A percentile compares a stretch with the other conserved stretches of the same genome.
phyloP scores from a whole-genome alignment of 2,888 invertebrate genomes.

The Megaustenia siamemsis region DNA sequence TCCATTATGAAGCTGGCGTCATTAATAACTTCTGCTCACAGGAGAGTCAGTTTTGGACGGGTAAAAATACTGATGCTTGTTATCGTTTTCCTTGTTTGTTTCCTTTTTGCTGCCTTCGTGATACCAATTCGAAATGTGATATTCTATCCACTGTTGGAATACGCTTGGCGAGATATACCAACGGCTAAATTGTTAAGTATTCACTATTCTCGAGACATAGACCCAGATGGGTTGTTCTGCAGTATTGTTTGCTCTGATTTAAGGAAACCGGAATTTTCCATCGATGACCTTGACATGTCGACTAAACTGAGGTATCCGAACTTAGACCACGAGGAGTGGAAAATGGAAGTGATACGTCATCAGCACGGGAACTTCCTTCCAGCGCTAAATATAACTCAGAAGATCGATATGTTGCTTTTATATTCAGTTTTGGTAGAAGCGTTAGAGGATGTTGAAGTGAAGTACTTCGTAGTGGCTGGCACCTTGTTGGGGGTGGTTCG shows the following conservation, averaged over 20 bases:
- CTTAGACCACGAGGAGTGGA: background rate
- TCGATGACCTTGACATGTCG: background rate
- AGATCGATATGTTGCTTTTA: background rate
- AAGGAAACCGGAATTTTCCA: background rate
- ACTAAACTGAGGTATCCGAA: background rate
- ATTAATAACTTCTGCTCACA: background rate
- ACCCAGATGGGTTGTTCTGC: background rate
- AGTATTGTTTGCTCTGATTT: background rate
- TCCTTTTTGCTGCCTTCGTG: background rate
- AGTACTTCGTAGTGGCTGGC: conserved; percentile 29
- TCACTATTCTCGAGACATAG: background rate
- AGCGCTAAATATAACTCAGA: background rate
- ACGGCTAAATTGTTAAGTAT: background rate
- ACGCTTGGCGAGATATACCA: conserved; percentile 23
- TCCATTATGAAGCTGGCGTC: background rate
- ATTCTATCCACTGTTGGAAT: background rate
- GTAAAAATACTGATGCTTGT: background rate
- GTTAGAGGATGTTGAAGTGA: background rate
- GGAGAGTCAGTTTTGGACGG: background rate
- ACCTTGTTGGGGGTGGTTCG: conserved; percentile 32
- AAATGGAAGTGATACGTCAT: background rate
- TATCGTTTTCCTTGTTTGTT: background rate
- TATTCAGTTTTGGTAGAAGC: conserved; percentile 1
- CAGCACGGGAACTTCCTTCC: conserved; percentile 30
- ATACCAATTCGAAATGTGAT: background rate